Conservation (phyloP, 2,113 vertebrate species). For the Cygnus buccinator region DNA sequence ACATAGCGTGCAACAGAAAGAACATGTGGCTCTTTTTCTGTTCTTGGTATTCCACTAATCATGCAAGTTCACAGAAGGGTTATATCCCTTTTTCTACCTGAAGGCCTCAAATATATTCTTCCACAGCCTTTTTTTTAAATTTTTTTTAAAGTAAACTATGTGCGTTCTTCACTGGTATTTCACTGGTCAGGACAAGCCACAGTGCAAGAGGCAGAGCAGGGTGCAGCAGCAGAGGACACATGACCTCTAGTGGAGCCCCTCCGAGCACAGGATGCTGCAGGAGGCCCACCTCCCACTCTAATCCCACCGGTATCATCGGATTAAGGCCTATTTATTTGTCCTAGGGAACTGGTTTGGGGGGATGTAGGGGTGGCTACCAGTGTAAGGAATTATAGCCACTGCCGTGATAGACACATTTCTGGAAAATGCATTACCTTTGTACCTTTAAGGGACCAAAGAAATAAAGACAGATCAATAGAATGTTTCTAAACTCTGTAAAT, state of each 20-base stretch:
- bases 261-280: background rate
- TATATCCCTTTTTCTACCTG: background rate
- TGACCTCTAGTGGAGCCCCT: background rate
- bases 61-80: background rate
- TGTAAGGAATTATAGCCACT: background rate
- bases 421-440: background rate
- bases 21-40: background rate
- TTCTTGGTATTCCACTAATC: background rate
- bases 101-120: background rate
- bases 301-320: fast-evolving
- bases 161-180: background rate
- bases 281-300: background rate
- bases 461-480: background rate
- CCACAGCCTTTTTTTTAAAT: too few relatives aligned
- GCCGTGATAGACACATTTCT: background rate
- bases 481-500: background rate
- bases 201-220: background rate
- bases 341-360: background rate
- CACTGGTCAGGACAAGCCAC: background rate
- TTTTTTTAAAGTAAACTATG: background rate
- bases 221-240: fast-evolving
- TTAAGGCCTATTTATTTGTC: background rate
- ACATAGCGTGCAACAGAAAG: background rate
- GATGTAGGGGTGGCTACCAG: background rate
- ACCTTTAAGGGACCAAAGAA: background rate